Conservation (phyloP, 1,140 invertebrate species). For the Heliconius eleuchia region DNA sequence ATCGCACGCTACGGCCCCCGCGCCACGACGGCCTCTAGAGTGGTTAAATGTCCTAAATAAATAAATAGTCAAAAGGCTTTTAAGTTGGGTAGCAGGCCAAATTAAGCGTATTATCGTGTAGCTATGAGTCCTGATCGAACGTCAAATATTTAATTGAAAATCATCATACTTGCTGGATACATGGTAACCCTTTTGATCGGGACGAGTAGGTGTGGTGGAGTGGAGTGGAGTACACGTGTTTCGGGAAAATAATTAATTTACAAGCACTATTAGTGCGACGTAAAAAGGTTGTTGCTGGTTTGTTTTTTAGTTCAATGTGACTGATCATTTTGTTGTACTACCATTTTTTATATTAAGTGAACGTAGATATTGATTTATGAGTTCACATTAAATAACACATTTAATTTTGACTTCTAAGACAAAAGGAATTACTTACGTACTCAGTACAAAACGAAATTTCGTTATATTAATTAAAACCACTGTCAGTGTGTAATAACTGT, state of each 20-base stretch:
- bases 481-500: conserved; percentile 68
- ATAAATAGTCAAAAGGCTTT: not conserved
- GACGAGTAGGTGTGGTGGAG: conserved; percentile 16
- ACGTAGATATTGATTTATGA: not conserved
- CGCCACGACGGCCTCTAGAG: too few relatives aligned
- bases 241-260: conserved; percentile 13
- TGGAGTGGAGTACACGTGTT: conserved; percentile 23
- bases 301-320: not conserved
- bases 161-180: conserved; percentile 69
- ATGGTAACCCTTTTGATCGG: conserved; percentile 67
- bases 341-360: too few relatives aligned
- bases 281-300: not conserved
- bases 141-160: conserved; percentile 77
- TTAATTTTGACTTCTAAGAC: not conserved
- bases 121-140: conserved; percentile 54
- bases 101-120: conserved; percentile 76
- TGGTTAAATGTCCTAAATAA: not conserved
- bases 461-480: conserved; percentile 71
- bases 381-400: too few relatives aligned
- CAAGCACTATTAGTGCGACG: not conserved
- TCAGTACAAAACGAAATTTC: conserved; percentile 12
- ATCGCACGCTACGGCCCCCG: too few relatives aligned
- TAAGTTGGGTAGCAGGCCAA: conserved; percentile 28
- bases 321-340: not conserved
- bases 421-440: not conserved